Conservation (phyloP, 2,888 invertebrate genomes). For the Dicranocentrus wangi region DNA sequence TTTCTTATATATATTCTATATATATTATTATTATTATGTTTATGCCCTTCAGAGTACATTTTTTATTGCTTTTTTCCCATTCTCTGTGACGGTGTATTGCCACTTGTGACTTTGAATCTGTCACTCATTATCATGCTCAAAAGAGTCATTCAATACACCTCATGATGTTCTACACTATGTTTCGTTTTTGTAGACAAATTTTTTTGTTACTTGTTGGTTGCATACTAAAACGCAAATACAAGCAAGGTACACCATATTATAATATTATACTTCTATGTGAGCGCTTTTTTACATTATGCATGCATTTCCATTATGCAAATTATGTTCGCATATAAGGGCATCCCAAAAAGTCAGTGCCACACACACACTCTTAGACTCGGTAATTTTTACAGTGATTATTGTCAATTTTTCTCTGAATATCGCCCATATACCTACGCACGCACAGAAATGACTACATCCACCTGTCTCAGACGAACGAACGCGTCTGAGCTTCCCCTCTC, state of each 20-base stretch:
- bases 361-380: too few relatives aligned
- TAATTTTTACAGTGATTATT: conserved; percentile 15
- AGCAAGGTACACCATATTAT: not conserved
- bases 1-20: not conserved
- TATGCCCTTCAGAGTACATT: conserved; percentile 16
- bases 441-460: not conserved
- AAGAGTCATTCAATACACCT: conserved; percentile 1
- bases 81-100: conserved; percentile 8
- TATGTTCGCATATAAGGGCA: conserved; percentile 4
- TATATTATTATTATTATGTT: conserved; percentile 14
- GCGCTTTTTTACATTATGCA: not conserved
- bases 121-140: conserved; percentile 25
- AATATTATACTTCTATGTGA: not conserved
- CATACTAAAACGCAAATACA: not conserved
- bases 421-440: not conserved
- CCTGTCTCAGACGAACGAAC: not conserved
- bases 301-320: conserved; percentile 32
- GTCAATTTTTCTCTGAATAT: not conserved
- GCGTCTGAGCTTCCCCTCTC: not conserved
- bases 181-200: not conserved
- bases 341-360: conserved; percentile 23
- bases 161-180: not conserved
- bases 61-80: conserved; percentile 11
- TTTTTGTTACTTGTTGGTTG: not conserved
- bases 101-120: conserved; percentile 41